Evolutionary conservation across 2,113 vertebrate species (phyloP).

Genomic region (Dipodomys stephensi): DNA sequence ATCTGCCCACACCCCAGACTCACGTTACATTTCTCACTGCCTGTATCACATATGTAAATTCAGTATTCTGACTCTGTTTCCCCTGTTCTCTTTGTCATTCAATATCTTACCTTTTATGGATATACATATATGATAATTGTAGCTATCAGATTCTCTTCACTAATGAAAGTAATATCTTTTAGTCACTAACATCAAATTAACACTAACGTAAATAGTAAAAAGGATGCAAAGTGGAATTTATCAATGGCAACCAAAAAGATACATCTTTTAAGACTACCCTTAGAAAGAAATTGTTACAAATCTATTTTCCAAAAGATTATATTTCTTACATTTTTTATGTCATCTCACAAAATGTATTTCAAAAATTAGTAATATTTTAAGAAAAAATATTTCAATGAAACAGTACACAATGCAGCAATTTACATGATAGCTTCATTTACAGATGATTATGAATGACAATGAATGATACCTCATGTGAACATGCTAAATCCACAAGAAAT

Average conservation of each 20-base stretch:
- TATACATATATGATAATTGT: background rate
- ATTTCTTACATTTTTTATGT: background rate
- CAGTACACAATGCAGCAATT: background rate
- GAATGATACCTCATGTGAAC: background rate
- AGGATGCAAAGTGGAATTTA: background rate
- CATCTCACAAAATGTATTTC: background rate
- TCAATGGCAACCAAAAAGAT: background rate
- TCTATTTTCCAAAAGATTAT: background rate
- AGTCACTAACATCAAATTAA: background rate
- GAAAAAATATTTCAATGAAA: slow-evolving; percentile 3
- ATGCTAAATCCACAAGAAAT: background rate
- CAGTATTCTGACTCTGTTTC: no score
- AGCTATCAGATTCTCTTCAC: background rate
- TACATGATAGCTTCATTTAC: background rate
- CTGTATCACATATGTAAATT: no score
- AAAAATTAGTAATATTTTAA: background rate
- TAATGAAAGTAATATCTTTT: background rate
- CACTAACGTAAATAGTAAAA: background rate
- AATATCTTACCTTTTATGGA: background rate
- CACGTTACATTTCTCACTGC: no score
- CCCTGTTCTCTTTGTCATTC: background rate
- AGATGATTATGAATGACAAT: background rate
- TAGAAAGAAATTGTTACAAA: background rate
- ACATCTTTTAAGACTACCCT: background rate
- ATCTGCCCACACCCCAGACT: no score